A percentile compares a stretch with the other conserved stretches of the same genome.
phyloP scores from a whole-genome alignment of 2,888 invertebrate genomes.

The Exocentrus adspersus region DNA sequence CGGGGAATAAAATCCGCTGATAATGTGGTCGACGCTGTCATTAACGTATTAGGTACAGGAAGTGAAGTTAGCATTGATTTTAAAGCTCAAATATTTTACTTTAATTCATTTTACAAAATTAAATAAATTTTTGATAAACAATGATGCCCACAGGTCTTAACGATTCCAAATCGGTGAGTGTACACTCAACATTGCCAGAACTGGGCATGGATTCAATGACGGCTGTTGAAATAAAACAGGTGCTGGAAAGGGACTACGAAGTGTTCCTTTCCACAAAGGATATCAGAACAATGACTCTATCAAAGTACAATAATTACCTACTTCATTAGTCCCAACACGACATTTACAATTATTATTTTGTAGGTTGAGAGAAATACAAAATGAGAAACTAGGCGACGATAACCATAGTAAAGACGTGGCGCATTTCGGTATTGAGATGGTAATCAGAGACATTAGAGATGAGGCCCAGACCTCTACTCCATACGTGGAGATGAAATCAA shows the following conservation, averaged over 20 bases:
- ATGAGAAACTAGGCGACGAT: not conserved
- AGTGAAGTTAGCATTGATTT: not conserved
- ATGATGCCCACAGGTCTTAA: conserved; percentile 7
- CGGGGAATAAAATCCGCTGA: conserved; percentile 70
- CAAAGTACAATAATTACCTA: conserved; percentile 64
- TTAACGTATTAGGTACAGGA: conserved; percentile 63
- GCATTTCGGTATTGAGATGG: not conserved
- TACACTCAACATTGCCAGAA: conserved; percentile 82
- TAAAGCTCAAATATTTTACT: no score
- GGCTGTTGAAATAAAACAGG: conserved; percentile 95
- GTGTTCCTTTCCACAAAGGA: conserved; percentile 86
- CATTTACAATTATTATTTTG: not conserved
- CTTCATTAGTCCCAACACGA: no score
- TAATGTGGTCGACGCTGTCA: conserved; percentile 77
- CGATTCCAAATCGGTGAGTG: conserved; percentile 75
- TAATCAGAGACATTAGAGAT: not conserved
- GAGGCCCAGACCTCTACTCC: not conserved
- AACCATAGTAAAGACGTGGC: not conserved
- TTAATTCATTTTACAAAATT: no score
- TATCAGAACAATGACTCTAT: conserved; percentile 81
- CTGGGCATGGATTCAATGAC: conserved; percentile 97
- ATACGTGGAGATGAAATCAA: not conserved
- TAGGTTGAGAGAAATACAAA: conserved; percentile 6
- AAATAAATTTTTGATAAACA: no score
- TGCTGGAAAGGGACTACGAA: conserved; percentile 88